Percentiles rank a stretch among this genome's conserved stretches.
Evolutionary conservation across 1,140 invertebrate genomes (phyloP).

Genomic region (Conus ventricosus): DNA sequence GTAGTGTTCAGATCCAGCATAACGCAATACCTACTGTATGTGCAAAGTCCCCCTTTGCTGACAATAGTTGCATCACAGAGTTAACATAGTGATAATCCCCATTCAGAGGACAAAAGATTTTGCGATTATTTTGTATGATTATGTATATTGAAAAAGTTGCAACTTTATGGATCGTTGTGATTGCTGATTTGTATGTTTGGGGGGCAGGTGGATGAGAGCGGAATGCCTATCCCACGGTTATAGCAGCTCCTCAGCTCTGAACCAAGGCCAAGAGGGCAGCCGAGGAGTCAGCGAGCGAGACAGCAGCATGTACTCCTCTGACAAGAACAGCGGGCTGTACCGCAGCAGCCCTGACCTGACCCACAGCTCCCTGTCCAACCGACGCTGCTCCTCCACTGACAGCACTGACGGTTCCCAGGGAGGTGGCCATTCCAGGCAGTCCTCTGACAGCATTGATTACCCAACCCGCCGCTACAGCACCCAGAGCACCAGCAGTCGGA

Average conservation of each 20-base stretch:
- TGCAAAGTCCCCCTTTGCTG: no score
- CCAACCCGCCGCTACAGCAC: constrained; percentile 72
- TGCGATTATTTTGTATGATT: no score
- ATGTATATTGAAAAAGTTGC: no score
- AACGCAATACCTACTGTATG: no score
- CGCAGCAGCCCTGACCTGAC: constrained; percentile 62
- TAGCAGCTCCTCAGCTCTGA: constrained; percentile 56
- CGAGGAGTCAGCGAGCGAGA: constrained; percentile 31
- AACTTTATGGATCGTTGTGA: no score
- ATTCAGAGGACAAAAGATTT: no score
- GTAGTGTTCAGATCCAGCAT: no score
- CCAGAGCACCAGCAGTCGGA: constrained; percentile 22
- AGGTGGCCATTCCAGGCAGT: constrained; percentile 72
- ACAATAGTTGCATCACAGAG: no score
- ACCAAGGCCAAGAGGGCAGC: constrained; percentile 39
- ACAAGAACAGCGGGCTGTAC: constrained; percentile 53
- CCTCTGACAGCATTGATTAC: constrained; percentile 71
- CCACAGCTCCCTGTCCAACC: constrained; percentile 45
- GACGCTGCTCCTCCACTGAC: constrained; percentile 67
- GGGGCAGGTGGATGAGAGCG: constrained; percentile 33
- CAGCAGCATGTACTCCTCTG: constrained; percentile 44
- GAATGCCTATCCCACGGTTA: constrained; percentile 58
- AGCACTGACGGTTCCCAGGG: constrained; percentile 59
- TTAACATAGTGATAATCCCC: no score
- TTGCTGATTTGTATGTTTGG: no score